phyloP scores from a whole-genome alignment of 1,140 invertebrate species.

The Prorops nasuta region DNA sequence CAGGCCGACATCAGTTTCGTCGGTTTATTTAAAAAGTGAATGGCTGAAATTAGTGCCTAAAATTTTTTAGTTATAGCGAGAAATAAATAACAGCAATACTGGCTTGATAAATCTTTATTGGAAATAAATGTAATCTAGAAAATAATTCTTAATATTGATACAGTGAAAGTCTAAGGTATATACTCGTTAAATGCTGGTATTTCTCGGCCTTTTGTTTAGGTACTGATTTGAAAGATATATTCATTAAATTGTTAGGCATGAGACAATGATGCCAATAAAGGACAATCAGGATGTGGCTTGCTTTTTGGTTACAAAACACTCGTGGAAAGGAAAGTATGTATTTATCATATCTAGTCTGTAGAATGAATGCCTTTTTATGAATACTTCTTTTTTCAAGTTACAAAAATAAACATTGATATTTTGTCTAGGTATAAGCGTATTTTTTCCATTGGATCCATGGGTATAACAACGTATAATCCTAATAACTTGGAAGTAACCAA shows the following conservation, averaged over 20 bases:
- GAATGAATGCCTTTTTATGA: not conserved
- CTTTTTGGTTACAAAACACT: slow-evolving; percentile 94
- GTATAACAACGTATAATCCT: slow-evolving; percentile 97
- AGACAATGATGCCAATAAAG: slow-evolving; percentile 77
- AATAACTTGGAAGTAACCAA: slow-evolving; percentile 94
- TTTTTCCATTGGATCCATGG: slow-evolving; percentile 92
- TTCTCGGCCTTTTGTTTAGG: slow-evolving; percentile 19
- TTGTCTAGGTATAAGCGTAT: slow-evolving; percentile 93
- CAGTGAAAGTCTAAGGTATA: slow-evolving; percentile 22
- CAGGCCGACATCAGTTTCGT: slow-evolving; percentile 26
- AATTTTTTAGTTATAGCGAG: slow-evolving; percentile 4
- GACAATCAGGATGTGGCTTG: slow-evolving; percentile 91
- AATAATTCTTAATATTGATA: slow-evolving; percentile 21
- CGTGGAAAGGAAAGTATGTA: slow-evolving; percentile 91
- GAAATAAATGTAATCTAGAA: slow-evolving; percentile 8
- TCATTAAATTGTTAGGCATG: slow-evolving; percentile 46
- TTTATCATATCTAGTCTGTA: not conserved
- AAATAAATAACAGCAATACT: slow-evolving; percentile 2
- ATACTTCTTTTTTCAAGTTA: slow-evolving; percentile 3
- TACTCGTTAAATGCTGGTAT: slow-evolving; percentile 12
- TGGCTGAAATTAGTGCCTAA: slow-evolving; percentile 15
- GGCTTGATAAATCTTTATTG: slow-evolving; percentile 1
- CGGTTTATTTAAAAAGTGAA: slow-evolving; percentile 33
- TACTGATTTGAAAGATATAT: slow-evolving; percentile 12
- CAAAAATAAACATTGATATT: too few species aligned